Evolutionary conservation across 2,113 vertebrate species (phyloP).

Genomic region (Microcebus ravelobensis): DNA sequence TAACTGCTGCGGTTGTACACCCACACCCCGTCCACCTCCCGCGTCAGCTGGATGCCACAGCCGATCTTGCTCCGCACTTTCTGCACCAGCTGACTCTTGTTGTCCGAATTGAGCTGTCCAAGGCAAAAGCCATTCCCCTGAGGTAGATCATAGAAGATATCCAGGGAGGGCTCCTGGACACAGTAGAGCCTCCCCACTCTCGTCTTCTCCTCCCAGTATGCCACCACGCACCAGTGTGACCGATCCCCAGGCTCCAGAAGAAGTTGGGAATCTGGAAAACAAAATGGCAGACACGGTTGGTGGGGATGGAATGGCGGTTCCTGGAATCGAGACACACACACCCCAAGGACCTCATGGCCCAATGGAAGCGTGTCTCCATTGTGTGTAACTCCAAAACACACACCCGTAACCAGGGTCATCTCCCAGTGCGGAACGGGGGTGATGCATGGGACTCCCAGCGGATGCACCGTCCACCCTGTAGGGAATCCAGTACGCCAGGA

Average conservation of each 20-base stretch:
- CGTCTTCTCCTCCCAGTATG: constrained; percentile 99
- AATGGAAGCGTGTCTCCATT: too few relatives aligned
- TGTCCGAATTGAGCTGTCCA: constrained; percentile 97
- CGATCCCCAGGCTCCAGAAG: constrained; percentile 94
- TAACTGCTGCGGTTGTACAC: constrained; percentile 99
- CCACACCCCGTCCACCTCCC: constrained; percentile 97
- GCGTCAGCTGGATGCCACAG: constrained; percentile 97
- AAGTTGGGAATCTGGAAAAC: constrained; percentile 93
- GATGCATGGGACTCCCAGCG: fast-evolving
- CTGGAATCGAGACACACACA: fast-evolving
- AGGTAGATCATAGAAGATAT: constrained; percentile 99
- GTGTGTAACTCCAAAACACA: too few relatives aligned
- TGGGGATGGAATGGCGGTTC: not conserved
- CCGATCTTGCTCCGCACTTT: constrained; percentile 98
- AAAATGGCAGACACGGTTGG: not conserved
- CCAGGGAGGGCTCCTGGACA: constrained; percentile 98
- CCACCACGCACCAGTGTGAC: constrained; percentile 99
- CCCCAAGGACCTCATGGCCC: too few relatives aligned
- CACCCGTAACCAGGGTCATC: fast-evolving
- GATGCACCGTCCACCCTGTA: not conserved
- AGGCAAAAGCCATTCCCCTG: constrained; percentile 99
- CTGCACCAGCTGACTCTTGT: constrained; percentile 98
- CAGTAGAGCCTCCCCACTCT: constrained; percentile 98
- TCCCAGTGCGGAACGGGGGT: not conserved
- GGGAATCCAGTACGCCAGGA: not conserved